Base-by-base conservation (phyloP, 2,113 vertebrate species). In the Cheilinus undulatus region DNA sequence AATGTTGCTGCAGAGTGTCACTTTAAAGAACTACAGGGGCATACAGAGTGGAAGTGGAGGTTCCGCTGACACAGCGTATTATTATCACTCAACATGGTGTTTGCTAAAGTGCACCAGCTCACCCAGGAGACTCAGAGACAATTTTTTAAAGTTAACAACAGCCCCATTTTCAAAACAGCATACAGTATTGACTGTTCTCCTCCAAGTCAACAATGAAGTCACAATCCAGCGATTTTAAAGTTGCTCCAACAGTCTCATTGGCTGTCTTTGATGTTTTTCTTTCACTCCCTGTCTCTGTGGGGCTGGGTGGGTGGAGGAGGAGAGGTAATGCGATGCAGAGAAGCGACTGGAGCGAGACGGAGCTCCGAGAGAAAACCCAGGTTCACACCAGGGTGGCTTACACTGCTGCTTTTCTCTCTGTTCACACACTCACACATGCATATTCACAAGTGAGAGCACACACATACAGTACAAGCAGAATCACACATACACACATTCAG, bases 321-420 rank as follows among this genome's bases (percentile, higher is more conserved):
- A 52, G 76, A 73, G 54, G 83, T 82, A 82, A 86, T 85, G 86
- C 46, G 69, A 85, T 84, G 82, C 86, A 80, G 72, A 78, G 72
- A 60, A 78, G 69, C 34, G 73, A 85, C 58, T 78, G 73, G 82
- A 87, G 88, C 72, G 76, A 86, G 71, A 87, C 82, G 24, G 45
- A 38, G 60, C 82, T 71, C 56, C 0, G 20, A 76, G 51, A 80
- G 66, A 81, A 83, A 82, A 24, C 75, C 72, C 60, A 76, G 75
- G 72, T 85, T 87, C 77, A 82, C 88, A 86, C 80, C 66, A 38
- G 80, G 84, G 75, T 76, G 84, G 77, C 69, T 80, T 70, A 83
- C 68, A 76, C 76, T 28, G 48, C 73, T 46, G 61, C 66, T 65
- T 58, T 32, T 17, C 64, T 63, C 73, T 49, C 40, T 51, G 52